A percentile compares a stretch with the other conserved stretches of the same genome.
phyloP scores from a whole-genome alignment of 2,888 invertebrate genomes.

The Melanostoma mellinum region DNA sequence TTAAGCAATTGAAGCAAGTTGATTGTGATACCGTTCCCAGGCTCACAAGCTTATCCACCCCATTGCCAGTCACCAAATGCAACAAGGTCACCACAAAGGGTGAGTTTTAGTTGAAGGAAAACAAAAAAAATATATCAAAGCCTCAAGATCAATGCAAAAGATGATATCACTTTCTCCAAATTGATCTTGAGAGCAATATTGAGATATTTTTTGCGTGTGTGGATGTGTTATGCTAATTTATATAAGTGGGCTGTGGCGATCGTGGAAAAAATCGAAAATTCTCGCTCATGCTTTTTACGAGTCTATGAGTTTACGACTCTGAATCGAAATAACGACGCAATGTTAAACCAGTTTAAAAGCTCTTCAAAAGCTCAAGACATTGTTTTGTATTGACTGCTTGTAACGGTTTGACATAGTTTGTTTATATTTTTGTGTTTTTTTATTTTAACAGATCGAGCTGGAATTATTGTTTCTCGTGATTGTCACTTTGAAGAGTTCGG shows the following conservation, averaged over 20 bases:
- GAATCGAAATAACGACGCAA: conserved; percentile 27
- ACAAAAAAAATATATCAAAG: background rate
- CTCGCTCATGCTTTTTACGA: background rate
- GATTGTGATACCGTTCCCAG: conserved; percentile 77
- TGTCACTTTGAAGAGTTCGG: conserved; percentile 79
- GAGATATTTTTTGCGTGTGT: background rate
- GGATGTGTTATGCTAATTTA: conserved; percentile 16
- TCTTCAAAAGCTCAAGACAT: conserved; percentile 3
- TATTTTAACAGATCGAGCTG: conserved; percentile 77
- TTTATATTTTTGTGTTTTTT: conserved; percentile 2
- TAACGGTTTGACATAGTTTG: conserved; percentile 7
- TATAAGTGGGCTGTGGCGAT: conserved; percentile 34
- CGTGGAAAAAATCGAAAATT: conserved; percentile 7
- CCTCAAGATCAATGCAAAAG: background rate
- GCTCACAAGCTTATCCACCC: conserved; percentile 76
- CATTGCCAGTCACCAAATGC: conserved; percentile 79
- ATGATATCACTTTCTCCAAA: conserved; percentile 59
- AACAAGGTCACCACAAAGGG: conserved; percentile 79
- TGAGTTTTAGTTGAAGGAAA: conserved; percentile 26
- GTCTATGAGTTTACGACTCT: background rate
- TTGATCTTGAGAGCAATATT: conserved; percentile 3
- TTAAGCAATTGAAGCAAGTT: conserved; percentile 76
- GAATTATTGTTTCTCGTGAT: conserved; percentile 79
- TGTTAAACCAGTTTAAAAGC: conserved; percentile 42
- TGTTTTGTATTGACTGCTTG: conserved; percentile 2